Conservation (phyloP, 2,113 vertebrate species). For the Chloropsis cyanopogon region DNA sequence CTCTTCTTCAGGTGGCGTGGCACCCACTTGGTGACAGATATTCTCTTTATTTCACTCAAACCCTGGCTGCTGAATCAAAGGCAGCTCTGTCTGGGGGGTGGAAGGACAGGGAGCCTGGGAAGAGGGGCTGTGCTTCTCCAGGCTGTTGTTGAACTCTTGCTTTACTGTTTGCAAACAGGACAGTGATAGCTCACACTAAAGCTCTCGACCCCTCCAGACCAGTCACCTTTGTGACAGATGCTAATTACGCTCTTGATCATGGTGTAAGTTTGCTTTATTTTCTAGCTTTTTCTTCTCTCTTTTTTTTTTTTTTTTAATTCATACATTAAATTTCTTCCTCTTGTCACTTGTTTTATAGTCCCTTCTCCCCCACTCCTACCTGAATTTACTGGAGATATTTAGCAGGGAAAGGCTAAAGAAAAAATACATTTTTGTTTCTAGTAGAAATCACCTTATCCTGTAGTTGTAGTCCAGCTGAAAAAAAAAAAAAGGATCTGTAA, state of each 20-base stretch:
- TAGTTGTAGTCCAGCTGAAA: background rate
- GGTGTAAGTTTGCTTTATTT: constrained; percentile 80
- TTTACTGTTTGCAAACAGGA: constrained; percentile 76
- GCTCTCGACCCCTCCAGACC: constrained; percentile 84
- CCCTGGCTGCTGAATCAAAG: background rate
- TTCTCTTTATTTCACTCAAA: background rate
- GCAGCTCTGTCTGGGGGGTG: background rate
- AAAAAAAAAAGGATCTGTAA: background rate
- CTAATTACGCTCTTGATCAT: constrained; percentile 77
- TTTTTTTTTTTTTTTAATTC: background rate
- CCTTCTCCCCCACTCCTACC: background rate
- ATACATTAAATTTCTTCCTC: background rate
- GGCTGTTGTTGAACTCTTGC: background rate
- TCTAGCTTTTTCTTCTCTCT: background rate
- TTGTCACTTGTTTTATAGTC: background rate
- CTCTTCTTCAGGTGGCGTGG: background rate
- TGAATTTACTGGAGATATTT: background rate
- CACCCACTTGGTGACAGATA: background rate
- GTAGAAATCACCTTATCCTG: background rate
- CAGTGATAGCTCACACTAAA: constrained; percentile 85
- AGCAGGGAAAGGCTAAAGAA: background rate
- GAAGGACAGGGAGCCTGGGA: background rate
- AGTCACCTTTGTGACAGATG: constrained; percentile 85
- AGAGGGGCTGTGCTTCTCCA: background rate
- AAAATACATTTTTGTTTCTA: background rate